Conservation (phyloP, 2,888 invertebrate species). For the Mythimna loreyi region DNA sequence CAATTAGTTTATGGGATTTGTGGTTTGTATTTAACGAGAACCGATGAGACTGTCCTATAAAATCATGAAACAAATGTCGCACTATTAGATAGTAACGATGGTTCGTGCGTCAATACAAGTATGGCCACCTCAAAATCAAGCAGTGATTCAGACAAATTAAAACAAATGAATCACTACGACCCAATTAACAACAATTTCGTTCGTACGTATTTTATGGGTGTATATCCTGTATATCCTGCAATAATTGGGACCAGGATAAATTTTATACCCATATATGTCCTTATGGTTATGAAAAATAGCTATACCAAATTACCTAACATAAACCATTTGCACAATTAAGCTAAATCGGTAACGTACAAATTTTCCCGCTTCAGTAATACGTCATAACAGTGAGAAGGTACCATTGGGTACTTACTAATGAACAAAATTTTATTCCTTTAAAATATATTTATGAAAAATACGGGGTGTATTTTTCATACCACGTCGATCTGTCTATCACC, state of each 20-base stretch:
- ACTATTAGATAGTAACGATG: slow-evolving; percentile 31
- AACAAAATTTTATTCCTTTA: not conserved
- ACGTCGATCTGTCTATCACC: too few relatives aligned
- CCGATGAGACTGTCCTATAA: slow-evolving; percentile 30
- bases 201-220: slow-evolving; percentile 31
- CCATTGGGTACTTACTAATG: not conserved
- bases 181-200: slow-evolving; percentile 44
- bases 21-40: slow-evolving; percentile 59
- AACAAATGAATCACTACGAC: slow-evolving; percentile 67
- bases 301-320: not conserved
- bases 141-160: slow-evolving; percentile 75
- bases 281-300: not conserved
- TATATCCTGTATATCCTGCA: not conserved
- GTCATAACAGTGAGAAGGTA: not conserved
- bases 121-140: slow-evolving; percentile 55
- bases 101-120: slow-evolving; percentile 77
- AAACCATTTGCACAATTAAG: not conserved
- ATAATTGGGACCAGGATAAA: slow-evolving; percentile 32
- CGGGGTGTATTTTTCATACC: too few relatives aligned
- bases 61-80: slow-evolving; percentile 28
- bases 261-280: not conserved
- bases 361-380: not conserved
- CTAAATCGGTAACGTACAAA: not conserved
- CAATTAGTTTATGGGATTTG: slow-evolving; percentile 51
- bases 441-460: too few relatives aligned